phyloP scores from a whole-genome alignment of 2,888 invertebrate species.

The Amblyteles armatorius region DNA sequence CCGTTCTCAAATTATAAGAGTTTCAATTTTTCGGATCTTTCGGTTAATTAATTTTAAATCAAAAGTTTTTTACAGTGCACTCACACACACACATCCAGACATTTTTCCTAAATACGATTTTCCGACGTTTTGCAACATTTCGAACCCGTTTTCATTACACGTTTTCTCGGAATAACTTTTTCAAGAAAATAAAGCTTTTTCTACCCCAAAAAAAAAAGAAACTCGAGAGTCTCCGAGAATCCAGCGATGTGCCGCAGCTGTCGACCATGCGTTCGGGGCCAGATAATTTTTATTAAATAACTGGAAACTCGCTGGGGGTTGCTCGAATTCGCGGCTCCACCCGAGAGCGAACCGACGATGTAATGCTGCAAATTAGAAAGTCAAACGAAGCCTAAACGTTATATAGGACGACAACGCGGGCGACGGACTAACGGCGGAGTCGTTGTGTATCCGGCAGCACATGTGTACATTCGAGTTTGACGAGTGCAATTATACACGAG shows the following conservation, averaged over 20 bases:
- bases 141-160: too few relatives aligned
- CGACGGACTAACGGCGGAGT: conserved; percentile 30
- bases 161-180: too few relatives aligned
- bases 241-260: conserved; percentile 57
- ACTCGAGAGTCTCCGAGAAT: not conserved
- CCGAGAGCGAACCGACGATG: conserved; percentile 24
- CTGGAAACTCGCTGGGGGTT: conserved; percentile 55
- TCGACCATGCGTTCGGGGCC: conserved; percentile 60
- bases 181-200: too few relatives aligned
- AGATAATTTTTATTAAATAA: conserved; percentile 71
- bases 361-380: conserved; percentile 70
- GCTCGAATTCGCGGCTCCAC: conserved; percentile 30
- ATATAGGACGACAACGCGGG: conserved; percentile 48
- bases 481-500: conserved; percentile 69
- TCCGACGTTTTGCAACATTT: too few relatives aligned
- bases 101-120: too few relatives aligned
- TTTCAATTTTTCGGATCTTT: too few relatives aligned
- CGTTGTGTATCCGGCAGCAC: conserved; percentile 43
- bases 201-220: not conserved
- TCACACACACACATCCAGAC: too few relatives aligned
- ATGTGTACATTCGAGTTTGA: conserved; percentile 69
- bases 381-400: conserved; percentile 72
- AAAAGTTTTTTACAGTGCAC: too few relatives aligned
- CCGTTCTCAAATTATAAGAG: too few relatives aligned
- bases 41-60: too few relatives aligned